Evolutionary conservation across 1,140 invertebrate genomes (phyloP).

Genomic region (Dendrolimus punctatus): DNA sequence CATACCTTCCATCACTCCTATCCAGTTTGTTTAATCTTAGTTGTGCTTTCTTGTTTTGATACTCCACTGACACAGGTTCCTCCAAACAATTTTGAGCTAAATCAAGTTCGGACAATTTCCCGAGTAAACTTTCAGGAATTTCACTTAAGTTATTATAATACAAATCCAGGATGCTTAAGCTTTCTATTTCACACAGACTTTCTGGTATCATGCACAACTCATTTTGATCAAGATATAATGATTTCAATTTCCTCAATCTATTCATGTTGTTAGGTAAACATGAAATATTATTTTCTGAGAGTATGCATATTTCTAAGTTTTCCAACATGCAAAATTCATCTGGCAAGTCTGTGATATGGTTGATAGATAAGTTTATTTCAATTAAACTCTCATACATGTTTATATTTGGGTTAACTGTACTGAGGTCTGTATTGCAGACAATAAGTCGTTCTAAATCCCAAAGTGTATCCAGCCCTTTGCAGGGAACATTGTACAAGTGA

Average conservation of each 20-base stretch:
- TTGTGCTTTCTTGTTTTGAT: conserved; percentile 33
- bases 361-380: conserved; percentile 44
- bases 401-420: conserved; percentile 29
- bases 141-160: conserved; percentile 52
- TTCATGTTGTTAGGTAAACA: conserved; percentile 43
- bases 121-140: conserved; percentile 17
- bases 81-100: conserved; percentile 53
- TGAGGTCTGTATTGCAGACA: conserved; percentile 31
- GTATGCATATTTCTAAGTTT: conserved; percentile 41
- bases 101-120: conserved; percentile 39
- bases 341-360: conserved; percentile 37
- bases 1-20: conserved; percentile 40
- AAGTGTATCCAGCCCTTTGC: conserved; percentile 34
- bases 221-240: conserved; percentile 36
- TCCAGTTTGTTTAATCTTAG: conserved; percentile 23
- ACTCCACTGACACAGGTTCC: conserved; percentile 35
- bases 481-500: conserved; percentile 31
- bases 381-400: conserved; percentile 36
- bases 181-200: conserved; percentile 23
- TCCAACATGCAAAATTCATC: conserved; percentile 45
- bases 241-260: conserved; percentile 34
- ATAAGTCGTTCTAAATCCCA: conserved; percentile 39
- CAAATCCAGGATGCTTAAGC: conserved; percentile 39
- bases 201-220: conserved; percentile 45
- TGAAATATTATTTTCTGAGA: conserved; percentile 43